Conservation (phyloP, 2,888 invertebrate species). For the Gasteruption jaculator region DNA sequence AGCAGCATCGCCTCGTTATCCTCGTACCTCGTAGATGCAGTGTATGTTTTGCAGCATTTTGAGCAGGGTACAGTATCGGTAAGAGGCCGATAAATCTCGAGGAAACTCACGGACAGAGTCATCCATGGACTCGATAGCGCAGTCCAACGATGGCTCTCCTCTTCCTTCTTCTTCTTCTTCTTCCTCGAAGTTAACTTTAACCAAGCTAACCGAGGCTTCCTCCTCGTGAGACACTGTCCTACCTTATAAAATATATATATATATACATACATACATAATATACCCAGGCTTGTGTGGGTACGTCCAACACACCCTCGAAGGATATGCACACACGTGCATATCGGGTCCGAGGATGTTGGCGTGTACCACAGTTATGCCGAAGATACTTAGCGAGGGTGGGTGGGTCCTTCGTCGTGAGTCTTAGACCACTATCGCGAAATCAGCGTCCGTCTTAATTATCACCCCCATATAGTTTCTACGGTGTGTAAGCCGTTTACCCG, state of each 20-base stretch:
- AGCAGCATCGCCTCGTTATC: constrained; percentile 50
- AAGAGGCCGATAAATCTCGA: constrained; percentile 46
- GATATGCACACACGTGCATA: constrained; percentile 4
- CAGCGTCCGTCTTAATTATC: constrained; percentile 52
- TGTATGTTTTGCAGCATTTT: constrained; percentile 49
- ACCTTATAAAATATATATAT: no score
- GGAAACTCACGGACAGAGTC: constrained; percentile 23
- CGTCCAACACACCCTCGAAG: no score
- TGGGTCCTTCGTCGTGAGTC: constrained; percentile 35
- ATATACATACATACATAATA: no score
- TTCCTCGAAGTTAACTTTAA: constrained; percentile 16
- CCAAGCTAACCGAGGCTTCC: no score
- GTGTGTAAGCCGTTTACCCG: constrained; percentile 19
- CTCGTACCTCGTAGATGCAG: constrained; percentile 33
- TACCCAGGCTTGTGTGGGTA: no score
- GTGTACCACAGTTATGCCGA: constrained; percentile 32
- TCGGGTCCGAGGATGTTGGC: constrained; percentile 17
- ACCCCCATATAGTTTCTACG: constrained; percentile 39
- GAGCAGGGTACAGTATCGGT: constrained; percentile 46
- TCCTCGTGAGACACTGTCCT: no score
- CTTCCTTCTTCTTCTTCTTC: constrained; percentile 19
- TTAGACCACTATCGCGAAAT: constrained; percentile 43
- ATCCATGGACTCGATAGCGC: no score
- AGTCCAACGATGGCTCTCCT: constrained; percentile 17
- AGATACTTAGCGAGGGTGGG: constrained; percentile 30